Base-by-base conservation (phyloP, 2,113 vertebrate genomes). In the Hippoglossus stenolepis region DNA sequence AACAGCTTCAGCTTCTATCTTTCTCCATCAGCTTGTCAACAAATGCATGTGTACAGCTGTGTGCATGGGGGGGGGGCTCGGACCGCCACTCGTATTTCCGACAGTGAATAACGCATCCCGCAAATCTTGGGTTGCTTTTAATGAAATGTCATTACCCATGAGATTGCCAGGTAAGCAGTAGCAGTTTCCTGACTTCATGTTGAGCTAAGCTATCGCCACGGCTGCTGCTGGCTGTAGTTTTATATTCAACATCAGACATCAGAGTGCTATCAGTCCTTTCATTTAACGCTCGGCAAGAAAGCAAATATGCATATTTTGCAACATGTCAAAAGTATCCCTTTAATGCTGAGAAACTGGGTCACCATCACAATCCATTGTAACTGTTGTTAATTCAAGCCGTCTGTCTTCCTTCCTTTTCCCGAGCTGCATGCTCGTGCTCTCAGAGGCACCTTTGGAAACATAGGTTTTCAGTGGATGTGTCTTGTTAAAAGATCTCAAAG, bases 291-390 rank as follows among this genome's bases (percentile, higher is more conserved):
- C 0, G 5, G 20, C 62, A 20, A 63, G 3, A 28, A 24, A 68
- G 47, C 20, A 35, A 67, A 54, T 54, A 67, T 64, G 58, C 10
- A 0, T 10, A 20, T 70, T 35, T 69, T 70, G 12, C 24, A 70
- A 51, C 13, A 65, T 31, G 45, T 20, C 20, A 67, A 18, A 20
- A 8, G 6, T 38, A 3, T 38, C 65, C 64, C 64, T n/a, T n/a
- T 18, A 66, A 35, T 26, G 11, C n/a, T 20, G 38, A 45, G 20
- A 70, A 78, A 70, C 31, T 59, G 58, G 69, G 53, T 73, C 56
- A 47, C 12, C 38, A 51, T 28, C 51, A 26, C 40, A 31, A 63
- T 17, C n/a, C 21, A 65, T n/a, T 65, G 56, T 4, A 49, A 18
- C 40, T 13, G 57, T 21, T 49, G 26, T 47, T 65, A 70, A 65